Base-by-base conservation (phyloP, 2,888 invertebrate species). In the Odontothrips loti region DNA sequence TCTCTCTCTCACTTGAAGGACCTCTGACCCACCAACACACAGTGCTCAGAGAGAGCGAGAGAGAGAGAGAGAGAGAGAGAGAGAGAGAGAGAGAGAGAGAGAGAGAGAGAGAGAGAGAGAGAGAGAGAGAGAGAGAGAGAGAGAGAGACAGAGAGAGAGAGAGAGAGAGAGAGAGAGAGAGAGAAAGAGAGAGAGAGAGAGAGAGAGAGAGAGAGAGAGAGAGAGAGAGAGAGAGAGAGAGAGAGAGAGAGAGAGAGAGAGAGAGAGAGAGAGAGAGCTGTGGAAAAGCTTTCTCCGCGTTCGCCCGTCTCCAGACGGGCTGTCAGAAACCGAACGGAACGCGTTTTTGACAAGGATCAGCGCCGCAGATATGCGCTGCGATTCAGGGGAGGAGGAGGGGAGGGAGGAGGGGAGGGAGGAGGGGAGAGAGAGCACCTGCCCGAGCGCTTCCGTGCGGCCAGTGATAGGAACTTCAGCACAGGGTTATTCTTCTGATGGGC, bases 141-240 rank as follows among this genome's bases (percentile, higher is more conserved):
- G 48, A 48, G 48, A 9, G 48, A 48, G 48, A 48, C 10, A 48
- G 48, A 48, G 48, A 48, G 48, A 48, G 48, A 48, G 48, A 48
- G 51, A 51, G 51, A 80, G 48, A 48, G 78, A 75, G 78, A 75
- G 78, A 79, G 48, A 47, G 48, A 75, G 78, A 75, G 78, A 75
- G 78, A 75, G 78, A 75, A 29, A 75, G 78, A 75, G 78, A 75
- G 78, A 75, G 78, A 75, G 78, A 75, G 78, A 75, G 78, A 75
- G 78, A 75, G 78, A 75, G 78, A 75, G 78, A 75, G 78, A 75
- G 48, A 75, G 78, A 75, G 29, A 75, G 20, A 75, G 27, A 75
- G 78, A 75, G 78, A 75, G 78, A 75, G 78, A 27, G 78, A 75
- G 78, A 75, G 78, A 75, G 27, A 75, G 78, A 75, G 78, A 75